These are phyloP conservation scores for Drosophila nigrodunni DNA, from an alignment of 1,140 invertebrate genomes.

Conservation along the genomic window DNA sequence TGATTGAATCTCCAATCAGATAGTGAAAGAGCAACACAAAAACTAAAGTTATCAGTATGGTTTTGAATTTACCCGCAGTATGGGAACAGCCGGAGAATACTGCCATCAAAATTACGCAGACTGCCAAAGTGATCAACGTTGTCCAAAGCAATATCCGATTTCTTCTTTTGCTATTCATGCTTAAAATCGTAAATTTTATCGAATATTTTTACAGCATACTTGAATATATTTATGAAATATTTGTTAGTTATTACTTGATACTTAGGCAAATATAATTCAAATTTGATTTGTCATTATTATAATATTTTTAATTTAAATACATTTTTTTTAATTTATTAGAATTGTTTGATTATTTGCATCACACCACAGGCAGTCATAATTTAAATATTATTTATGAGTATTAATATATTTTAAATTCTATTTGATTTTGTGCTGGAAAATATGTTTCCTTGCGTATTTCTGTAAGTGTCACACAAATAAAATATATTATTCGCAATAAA, in stretches of 20 bases:
- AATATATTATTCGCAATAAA: no score
- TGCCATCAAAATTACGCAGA: conserved; percentile 29
- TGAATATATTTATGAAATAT: neutral
- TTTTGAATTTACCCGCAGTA: conserved; percentile 57
- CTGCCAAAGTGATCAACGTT: conserved; percentile 10
- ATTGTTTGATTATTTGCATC: no score
- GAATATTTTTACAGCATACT: neutral
- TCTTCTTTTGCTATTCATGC: conserved; percentile 14
- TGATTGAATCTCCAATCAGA: conserved; percentile 53
- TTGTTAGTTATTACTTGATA: neutral
- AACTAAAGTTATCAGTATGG: conserved; percentile 50
- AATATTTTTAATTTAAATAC: no score
- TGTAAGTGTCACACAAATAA: no score
- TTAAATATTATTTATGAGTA: no score
- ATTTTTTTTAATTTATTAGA: no score
- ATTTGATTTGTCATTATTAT: no score
- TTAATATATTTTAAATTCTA: no score
- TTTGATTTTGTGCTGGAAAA: no score
- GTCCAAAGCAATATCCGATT: conserved; percentile 19
- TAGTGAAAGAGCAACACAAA: conserved; percentile 55
- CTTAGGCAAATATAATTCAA: no score
- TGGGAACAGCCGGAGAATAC: conserved; percentile 56
- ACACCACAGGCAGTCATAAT: no score
- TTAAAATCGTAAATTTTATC: neutral
- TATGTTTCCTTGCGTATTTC: no score